Percentiles rank a stretch among this genome's conserved stretches.
phyloP scores from a whole-genome alignment of 2,888 invertebrate genomes.

The Ashinkailepas kermadecensis region DNA sequence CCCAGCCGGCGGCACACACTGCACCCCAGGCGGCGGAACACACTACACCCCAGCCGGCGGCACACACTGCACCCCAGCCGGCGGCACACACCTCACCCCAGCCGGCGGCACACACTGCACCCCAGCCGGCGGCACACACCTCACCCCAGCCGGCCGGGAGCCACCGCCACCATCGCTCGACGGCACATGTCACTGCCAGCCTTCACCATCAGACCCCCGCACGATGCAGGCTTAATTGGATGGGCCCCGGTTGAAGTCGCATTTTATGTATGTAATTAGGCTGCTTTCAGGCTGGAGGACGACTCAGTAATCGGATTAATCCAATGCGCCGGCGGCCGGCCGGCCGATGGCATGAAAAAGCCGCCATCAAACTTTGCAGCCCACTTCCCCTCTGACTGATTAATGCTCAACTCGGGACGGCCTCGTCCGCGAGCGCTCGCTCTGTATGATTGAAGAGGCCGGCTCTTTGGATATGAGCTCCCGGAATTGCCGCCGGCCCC shows the following conservation, averaged over 20 bases:
- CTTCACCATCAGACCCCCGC: too few species aligned
- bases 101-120: too few species aligned
- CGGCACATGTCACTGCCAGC: too few species aligned
- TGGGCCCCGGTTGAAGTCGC: neutral
- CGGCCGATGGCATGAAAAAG: neutral
- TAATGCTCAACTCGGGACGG: neutral
- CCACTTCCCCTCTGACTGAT: neutral
- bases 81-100: too few species aligned
- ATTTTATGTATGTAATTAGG: conserved; percentile 5
- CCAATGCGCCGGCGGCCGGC: neutral
- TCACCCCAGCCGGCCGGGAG: too few species aligned
- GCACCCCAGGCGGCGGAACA: too few species aligned
- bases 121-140: too few species aligned
- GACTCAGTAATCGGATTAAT: neutral
- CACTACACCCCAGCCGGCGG: too few species aligned
- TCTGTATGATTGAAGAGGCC: neutral
- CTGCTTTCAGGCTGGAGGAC: neutral
- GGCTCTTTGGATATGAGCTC: neutral
- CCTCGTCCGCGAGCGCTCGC: neutral
- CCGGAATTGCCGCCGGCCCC: neutral
- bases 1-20: too few species aligned
- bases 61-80: too few species aligned
- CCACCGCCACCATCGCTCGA: too few species aligned
- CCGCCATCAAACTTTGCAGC: neutral
- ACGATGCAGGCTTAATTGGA: neutral